These are phyloP conservation scores for Pterocles burchelli DNA, from an alignment of 2,113 vertebrate genomes.

Conservation along the genomic window DNA sequence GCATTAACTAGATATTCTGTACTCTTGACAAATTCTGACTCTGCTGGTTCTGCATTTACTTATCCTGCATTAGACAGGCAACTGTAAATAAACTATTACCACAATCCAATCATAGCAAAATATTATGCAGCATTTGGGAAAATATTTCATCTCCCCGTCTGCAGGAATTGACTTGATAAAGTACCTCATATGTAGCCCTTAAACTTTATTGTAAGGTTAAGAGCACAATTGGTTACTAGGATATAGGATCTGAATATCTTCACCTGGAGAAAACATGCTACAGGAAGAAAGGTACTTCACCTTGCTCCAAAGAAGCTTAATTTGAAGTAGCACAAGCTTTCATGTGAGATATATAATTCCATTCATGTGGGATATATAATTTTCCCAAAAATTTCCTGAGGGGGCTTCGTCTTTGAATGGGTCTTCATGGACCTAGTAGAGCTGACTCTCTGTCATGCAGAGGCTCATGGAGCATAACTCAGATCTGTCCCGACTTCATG, in stretches of 20 bases:
- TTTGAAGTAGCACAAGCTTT: background rate
- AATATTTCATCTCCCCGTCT: background rate
- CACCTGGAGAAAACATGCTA: background rate
- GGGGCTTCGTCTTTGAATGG: background rate
- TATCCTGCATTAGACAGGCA: background rate
- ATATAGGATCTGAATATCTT: background rate
- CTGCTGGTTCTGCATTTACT: background rate
- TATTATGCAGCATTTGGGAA: background rate
- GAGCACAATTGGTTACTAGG: background rate
- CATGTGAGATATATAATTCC: background rate
- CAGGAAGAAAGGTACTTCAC: background rate
- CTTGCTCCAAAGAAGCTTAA: background rate
- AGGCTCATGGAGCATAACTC: background rate
- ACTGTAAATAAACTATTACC: background rate
- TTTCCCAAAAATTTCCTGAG: background rate
- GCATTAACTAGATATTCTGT: background rate
- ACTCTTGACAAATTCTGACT: background rate
- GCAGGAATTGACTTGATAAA: background rate
- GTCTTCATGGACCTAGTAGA: background rate
- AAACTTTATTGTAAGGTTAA: background rate
- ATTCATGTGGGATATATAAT: background rate
- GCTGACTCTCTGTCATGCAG: background rate
- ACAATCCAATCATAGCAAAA: background rate
- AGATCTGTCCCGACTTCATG: background rate
- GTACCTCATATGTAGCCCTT: background rate